Conservation (phyloP, 2,888 invertebrate genomes). For the Hedychridium roseum region DNA sequence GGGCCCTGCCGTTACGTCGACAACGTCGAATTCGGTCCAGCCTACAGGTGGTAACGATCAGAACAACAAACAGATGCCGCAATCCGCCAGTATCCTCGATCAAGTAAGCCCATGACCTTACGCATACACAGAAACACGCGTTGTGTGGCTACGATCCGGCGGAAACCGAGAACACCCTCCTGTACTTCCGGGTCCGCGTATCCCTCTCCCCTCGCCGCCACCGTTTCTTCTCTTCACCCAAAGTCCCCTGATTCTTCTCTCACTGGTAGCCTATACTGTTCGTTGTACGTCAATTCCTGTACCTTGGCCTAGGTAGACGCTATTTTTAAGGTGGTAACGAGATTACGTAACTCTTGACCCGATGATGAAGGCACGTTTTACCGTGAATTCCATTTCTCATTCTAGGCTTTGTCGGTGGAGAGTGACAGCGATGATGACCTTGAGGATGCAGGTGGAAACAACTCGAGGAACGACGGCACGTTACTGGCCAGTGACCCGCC, state of each 20-base stretch:
- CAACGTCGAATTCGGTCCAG: conserved; percentile 51
- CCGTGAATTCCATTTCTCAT: conserved; percentile 22
- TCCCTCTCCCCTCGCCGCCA: conserved; percentile 5
- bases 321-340: no score
- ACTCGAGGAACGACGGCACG: conserved; percentile 90
- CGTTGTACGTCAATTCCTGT: conserved; percentile 2
- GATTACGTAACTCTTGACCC: no score
- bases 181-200: conserved; percentile 1
- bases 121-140: neutral
- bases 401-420: conserved; percentile 58
- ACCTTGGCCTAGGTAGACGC: conserved; percentile 16
- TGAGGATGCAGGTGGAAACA: conserved; percentile 83
- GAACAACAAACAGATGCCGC: conserved; percentile 60
- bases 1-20: conserved; percentile 47
- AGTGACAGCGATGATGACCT: conserved; percentile 79
- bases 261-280: neutral
- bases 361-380: no score
- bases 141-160: conserved; percentile 10
- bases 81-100: conserved; percentile 59
- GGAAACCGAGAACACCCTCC: conserved; percentile 7
- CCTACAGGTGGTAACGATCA: conserved; percentile 53
- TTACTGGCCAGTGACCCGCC: conserved; percentile 95
- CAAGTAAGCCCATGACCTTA: conserved; percentile 48
- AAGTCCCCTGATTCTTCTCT: conserved; percentile 1
- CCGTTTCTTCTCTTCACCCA: conserved; percentile 5